These are phyloP conservation scores for Agrotis exclamationis DNA, from an alignment of 2,888 invertebrate genomes.

Conservation along the genomic window DNA sequence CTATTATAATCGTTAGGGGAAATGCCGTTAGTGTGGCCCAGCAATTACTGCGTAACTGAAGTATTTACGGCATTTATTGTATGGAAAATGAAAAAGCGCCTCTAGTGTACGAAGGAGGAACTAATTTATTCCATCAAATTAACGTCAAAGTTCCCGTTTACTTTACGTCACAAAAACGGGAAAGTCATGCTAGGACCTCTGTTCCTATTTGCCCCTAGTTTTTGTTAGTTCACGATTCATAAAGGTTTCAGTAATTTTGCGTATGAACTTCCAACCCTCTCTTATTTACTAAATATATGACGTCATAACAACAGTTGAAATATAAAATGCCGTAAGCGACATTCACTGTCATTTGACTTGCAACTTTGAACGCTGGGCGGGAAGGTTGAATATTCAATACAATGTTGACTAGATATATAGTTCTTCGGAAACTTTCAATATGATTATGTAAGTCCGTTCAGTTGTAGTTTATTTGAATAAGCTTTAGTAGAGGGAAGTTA, in stretches of 20 bases:
- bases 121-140: too few relatives aligned
- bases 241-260: not conserved
- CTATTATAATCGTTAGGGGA: too few relatives aligned
- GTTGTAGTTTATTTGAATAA: slow-evolving; percentile 14
- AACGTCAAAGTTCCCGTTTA: too few relatives aligned
- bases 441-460: slow-evolving; percentile 8
- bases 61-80: too few relatives aligned
- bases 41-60: too few relatives aligned
- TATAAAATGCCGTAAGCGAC: not conserved
- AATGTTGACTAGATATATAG: not conserved
- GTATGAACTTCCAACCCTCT: not conserved
- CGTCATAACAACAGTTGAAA: not conserved
- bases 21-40: too few relatives aligned
- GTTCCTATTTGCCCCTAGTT: slow-evolving; percentile 20
- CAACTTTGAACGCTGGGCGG: not conserved
- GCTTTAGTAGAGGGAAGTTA: not conserved
- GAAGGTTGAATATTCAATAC: not conserved
- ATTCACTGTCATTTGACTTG: not conserved
- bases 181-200: not conserved
- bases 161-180: too few relatives aligned
- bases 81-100: too few relatives aligned
- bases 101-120: too few relatives aligned
- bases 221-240: not conserved
- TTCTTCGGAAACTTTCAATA: slow-evolving; percentile 15
- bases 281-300: slow-evolving; percentile 11